These are phyloP conservation scores for Haplochromis vanheusdeni DNA, from an alignment of 2,113 vertebrate genomes.

Conservation along the genomic window DNA sequence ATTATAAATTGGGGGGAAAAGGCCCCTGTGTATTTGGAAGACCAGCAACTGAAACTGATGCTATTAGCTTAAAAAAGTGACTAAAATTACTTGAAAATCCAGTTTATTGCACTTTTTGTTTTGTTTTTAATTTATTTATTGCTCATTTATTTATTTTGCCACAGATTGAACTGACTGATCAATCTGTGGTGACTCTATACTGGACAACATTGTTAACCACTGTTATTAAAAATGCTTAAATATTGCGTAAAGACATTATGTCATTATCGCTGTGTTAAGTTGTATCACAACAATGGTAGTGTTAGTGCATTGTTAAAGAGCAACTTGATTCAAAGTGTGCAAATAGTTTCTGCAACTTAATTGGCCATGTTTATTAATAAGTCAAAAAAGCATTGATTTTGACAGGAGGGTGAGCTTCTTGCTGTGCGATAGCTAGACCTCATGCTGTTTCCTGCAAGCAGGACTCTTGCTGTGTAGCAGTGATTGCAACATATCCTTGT, in stretches of 20 bases:
- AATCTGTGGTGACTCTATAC: background rate
- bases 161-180: background rate
- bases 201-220: background rate
- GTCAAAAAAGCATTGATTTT: slow-evolving; percentile 67
- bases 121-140: background rate
- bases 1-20: accelerated
- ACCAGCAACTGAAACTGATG: background rate
- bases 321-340: slow-evolving; percentile 40
- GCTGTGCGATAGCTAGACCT: slow-evolving; percentile 51
- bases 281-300: slow-evolving; percentile 10
- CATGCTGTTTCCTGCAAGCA: slow-evolving; percentile 56
- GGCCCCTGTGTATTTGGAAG: accelerated
- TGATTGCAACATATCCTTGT: slow-evolving; percentile 72
- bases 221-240: background rate
- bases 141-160: background rate
- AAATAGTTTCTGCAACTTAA: slow-evolving; percentile 61
- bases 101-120: background rate
- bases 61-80: background rate
- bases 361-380: slow-evolving; percentile 67
- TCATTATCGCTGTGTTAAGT: background rate
- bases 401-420: slow-evolving; percentile 46
- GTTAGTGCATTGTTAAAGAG: background rate
- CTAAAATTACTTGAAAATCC: background rate
- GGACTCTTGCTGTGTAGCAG: slow-evolving; percentile 65
- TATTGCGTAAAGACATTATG: background rate